Base-by-base conservation (phyloP, 35 echinoderm and acorn worm genomes). In the Anneissia japonica region DNA sequence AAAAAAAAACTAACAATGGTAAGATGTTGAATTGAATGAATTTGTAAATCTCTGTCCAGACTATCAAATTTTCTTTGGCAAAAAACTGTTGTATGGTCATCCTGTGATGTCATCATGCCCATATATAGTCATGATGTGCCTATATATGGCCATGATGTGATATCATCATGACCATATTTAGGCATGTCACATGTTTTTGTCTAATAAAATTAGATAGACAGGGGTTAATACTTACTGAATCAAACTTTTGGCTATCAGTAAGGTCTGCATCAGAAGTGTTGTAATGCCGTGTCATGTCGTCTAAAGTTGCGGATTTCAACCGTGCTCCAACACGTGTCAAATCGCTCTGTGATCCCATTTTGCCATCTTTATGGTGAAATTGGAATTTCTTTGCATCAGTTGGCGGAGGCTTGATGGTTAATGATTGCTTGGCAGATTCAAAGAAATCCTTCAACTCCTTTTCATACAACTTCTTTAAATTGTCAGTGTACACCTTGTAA, bases 381-480 rank as follows among this genome's bases (percentile, higher is more conserved):
- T 87, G 81, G 89, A 85, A 83, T 76, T 92, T 96, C 87, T 96
- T 96, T 23, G 80, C 82, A 17, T 96, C 93, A 19, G 74, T 34
- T 3, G 80, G 77, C 75, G 82, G 92, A 0, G 80, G 36, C 31
- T 95, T 95, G 30, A 80, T 41, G 34, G 90, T 74, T 26, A 97
- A 51, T 4, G 84, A 45, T 29, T 84, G 84, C 14, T 82, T 76
- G 4, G 87, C 91, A 79, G 51, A 87, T 88, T 97, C 94, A 86
- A 93, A 97, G 94, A 97, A 97, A 26, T 97, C 94, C n/a, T 87
- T 83, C 34, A 97, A 37, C 73, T 97, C 91, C 38, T 83, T 77
- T 45, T 93, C 91, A 81, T 97, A 97, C 17, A 97, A 76, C 46
- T 90, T 97, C 35, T 83, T 90, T 14, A 97, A 56, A 28, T 88